Evolutionary conservation across 2,888 invertebrate species (phyloP).

Genomic region (Rhorus exstirpatorius): DNA sequence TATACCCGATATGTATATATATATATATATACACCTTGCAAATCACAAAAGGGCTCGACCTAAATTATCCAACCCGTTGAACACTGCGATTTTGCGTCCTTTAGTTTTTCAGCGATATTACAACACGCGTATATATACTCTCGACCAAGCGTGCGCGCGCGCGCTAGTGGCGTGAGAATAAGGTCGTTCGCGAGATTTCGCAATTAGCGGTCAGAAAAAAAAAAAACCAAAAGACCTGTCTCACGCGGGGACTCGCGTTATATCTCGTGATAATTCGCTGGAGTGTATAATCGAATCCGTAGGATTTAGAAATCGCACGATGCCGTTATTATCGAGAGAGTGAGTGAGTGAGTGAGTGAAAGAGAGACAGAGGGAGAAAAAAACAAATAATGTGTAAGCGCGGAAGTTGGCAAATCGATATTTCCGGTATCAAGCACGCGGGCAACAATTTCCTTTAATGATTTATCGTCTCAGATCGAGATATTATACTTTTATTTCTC

Average conservation of each 20-base stretch:
- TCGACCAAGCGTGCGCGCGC: too few relatives aligned
- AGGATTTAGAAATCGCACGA: neutral
- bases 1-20: too few relatives aligned
- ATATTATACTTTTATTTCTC: too few relatives aligned
- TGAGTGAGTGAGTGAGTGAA: neutral
- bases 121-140: conserved; percentile 11
- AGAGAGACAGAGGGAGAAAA: too few relatives aligned
- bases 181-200: conserved; percentile 59
- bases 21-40: too few relatives aligned
- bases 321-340: too few relatives aligned
- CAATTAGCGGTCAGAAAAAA: conserved; percentile 59
- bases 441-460: too few relatives aligned
- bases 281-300: neutral
- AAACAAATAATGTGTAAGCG: too few relatives aligned
- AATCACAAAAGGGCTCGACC: too few relatives aligned
- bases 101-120: neutral
- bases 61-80: too few relatives aligned
- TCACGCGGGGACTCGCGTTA: conserved; percentile 17
- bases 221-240: conserved; percentile 36
- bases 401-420: conserved; percentile 58
- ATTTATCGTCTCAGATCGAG: too few relatives aligned
- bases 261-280: neutral
- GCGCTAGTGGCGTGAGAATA: conserved; percentile 56
- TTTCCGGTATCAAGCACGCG: neutral
- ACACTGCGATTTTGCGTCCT: neutral